Conservation (phyloP, 2,797 vertebrate species). For the Lepilemur ruficaudatus region DNA sequence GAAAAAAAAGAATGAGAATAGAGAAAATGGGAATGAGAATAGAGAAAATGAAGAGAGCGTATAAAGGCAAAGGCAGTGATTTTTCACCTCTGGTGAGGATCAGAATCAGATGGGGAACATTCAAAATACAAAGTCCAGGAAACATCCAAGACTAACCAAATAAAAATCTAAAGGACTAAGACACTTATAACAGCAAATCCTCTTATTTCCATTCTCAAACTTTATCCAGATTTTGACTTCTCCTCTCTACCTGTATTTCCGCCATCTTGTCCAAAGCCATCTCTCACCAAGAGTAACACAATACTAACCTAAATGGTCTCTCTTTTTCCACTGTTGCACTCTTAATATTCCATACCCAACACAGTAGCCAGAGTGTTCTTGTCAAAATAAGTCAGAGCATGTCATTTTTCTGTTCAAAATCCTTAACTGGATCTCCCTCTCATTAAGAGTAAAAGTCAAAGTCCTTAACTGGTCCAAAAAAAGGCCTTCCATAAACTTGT, state of each 20-base stretch:
- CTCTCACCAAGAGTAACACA: neutral
- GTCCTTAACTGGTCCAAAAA: neutral
- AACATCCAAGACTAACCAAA: neutral
- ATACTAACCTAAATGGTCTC: neutral
- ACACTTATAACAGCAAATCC: neutral
- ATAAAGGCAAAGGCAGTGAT: neutral
- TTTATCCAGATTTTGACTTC: neutral
- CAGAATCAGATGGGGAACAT: neutral
- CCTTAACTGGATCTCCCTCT: neutral
- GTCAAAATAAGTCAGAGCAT: neutral
- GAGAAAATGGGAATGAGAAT: neutral
- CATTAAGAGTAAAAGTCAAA: neutral
- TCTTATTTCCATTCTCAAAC: neutral
- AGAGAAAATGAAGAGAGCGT: neutral
- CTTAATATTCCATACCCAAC: neutral
- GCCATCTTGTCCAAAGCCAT: neutral
- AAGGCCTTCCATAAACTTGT: neutral
- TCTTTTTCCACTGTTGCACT: neutral
- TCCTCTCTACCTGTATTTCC: neutral
- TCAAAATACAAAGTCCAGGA: neutral
- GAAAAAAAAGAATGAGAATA: neutral
- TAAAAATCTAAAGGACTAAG: neutral
- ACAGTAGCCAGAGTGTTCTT: neutral
- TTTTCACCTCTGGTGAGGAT: neutral
- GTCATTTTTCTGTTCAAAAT: neutral